phyloP scores from a whole-genome alignment of 2,113 vertebrate genomes.

The Dipodomys merriami region DNA sequence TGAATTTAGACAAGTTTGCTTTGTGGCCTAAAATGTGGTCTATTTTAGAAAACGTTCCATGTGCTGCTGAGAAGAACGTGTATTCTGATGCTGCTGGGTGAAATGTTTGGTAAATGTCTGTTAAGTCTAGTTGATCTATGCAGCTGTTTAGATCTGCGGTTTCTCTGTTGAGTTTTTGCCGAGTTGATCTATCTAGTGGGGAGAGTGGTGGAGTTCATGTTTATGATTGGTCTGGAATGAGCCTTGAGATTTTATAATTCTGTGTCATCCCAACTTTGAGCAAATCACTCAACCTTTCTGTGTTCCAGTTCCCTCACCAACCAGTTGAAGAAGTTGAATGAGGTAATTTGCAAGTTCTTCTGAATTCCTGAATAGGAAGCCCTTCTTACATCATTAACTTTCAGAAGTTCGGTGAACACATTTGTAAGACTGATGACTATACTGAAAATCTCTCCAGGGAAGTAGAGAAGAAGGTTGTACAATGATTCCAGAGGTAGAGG shows the following conservation, averaged over 20 bases:
- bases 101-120: too few relatives aligned
- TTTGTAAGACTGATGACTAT: neutral
- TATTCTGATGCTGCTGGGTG: too few relatives aligned
- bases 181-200: too few relatives aligned
- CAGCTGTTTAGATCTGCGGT: too few relatives aligned
- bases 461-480: neutral
- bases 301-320: neutral
- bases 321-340: neutral
- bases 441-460: neutral
- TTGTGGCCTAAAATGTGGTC: too few relatives aligned
- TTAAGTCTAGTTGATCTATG: too few relatives aligned
- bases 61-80: too few relatives aligned
- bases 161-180: too few relatives aligned
- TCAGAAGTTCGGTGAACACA: neutral
- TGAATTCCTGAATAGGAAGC: too few relatives aligned
- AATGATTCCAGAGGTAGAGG: neutral
- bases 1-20: too few relatives aligned
- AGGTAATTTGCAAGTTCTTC: neutral
- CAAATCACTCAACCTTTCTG: neutral
- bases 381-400: neutral
- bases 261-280: neutral
- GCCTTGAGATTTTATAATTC: neutral
- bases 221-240: conserved; percentile 7
- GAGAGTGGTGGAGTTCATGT: neutral
- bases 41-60: too few relatives aligned